These are phyloP conservation scores for Araneus ventricosus DNA, from an alignment of 1,140 invertebrate genomes.

Conservation along the genomic window DNA sequence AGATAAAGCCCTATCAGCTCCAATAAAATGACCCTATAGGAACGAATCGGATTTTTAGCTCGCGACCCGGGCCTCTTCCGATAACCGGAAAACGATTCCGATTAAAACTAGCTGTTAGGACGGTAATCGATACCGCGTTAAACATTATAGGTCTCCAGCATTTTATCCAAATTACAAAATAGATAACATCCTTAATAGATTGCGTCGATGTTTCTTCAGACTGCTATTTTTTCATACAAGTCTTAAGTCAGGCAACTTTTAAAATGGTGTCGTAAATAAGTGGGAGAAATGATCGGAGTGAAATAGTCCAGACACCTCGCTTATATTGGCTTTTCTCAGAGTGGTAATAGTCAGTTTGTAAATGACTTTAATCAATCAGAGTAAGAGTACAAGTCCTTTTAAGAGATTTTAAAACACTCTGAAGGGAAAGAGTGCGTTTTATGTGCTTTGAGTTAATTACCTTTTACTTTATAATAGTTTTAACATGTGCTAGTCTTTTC, in stretches of 20 bases:
- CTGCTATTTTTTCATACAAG: neutral
- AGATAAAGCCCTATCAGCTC: neutral
- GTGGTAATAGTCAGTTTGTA: neutral
- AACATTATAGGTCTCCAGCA: slow-evolving; percentile 16
- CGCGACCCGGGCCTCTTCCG: neutral
- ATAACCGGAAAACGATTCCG: slow-evolving; percentile 55
- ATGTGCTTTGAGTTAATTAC: slow-evolving; percentile 49
- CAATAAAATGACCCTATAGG: neutral
- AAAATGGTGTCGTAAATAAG: slow-evolving; percentile 58
- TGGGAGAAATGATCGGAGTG: neutral
- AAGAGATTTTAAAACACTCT: slow-evolving; percentile 21
- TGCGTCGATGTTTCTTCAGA: neutral
- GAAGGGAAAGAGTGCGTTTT: slow-evolving; percentile 53
- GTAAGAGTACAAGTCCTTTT: neutral
- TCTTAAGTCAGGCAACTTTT: slow-evolving; percentile 4
- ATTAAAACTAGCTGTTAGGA: slow-evolving; percentile 51
- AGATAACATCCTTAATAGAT: slow-evolving; percentile 28
- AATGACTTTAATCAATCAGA: slow-evolving; percentile 66
- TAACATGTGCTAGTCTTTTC: neutral
- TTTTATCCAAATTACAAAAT: slow-evolving; percentile 1
- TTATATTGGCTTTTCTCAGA: neutral
- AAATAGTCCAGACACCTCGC: neutral
- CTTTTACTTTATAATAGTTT: slow-evolving; percentile 3
- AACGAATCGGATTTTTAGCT: neutral
- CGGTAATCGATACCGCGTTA: slow-evolving; percentile 23